Conservation (phyloP, 2,888 invertebrate genomes). For the Synanthedon vespiformis region DNA sequence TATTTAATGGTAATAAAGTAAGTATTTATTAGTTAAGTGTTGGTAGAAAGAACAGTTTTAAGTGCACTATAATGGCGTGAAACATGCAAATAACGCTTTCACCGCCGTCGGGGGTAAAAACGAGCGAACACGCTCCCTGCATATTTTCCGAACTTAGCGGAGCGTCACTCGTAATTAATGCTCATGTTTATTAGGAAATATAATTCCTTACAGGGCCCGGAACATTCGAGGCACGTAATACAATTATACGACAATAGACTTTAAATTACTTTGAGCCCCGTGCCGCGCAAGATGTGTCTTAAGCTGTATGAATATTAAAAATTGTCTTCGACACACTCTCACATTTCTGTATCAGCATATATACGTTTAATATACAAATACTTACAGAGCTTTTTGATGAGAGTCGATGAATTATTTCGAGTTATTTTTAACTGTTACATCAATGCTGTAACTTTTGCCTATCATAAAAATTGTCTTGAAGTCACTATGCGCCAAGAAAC, state of each 20-base stretch:
- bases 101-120: neutral
- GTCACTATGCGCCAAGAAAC: too few species aligned
- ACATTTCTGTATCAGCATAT: neutral
- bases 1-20: too few species aligned
- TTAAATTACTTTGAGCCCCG: conserved; percentile 30
- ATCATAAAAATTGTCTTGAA: too few species aligned
- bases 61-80: neutral
- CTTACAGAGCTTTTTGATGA: too few species aligned
- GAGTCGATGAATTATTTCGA: too few species aligned
- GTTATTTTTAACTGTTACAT: too few species aligned
- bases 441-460: too few species aligned
- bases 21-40: too few species aligned
- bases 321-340: conserved; percentile 5
- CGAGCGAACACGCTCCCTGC: conserved; percentile 6
- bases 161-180: conserved; percentile 16
- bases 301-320: conserved; percentile 39
- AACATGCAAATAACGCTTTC: neutral
- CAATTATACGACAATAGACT: conserved; percentile 45
- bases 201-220: conserved; percentile 24
- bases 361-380: neutral
- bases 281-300: conserved; percentile 32
- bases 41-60: too few species aligned
- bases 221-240: conserved; percentile 36
- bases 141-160: conserved; percentile 11
- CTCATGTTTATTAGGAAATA: conserved; percentile 37